Percentiles rank a stretch among this genome's conserved stretches.
These are phyloP conservation scores for Pteromalus puparum DNA, from an alignment of 1,140 invertebrate species.

Conservation along the genomic window DNA sequence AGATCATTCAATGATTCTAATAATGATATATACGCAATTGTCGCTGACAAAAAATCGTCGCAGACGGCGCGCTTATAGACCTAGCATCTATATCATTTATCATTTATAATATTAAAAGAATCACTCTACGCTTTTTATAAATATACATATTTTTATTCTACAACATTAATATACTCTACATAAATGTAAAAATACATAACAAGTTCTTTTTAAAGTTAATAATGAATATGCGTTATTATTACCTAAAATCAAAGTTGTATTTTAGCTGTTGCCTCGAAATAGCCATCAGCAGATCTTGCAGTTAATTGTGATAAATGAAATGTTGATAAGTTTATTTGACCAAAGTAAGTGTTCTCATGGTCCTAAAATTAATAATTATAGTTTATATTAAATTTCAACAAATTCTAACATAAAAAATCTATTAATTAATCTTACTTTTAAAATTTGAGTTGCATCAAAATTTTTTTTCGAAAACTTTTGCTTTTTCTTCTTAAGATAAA, in stretches of 20 bases:
- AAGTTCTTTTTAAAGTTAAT: neutral
- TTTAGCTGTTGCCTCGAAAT: constrained; percentile 53
- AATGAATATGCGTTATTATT: neutral
- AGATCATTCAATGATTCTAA: too few species aligned
- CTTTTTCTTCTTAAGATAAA: constrained; percentile 74
- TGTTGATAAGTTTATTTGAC: constrained; percentile 72
- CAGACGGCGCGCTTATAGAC: too few species aligned
- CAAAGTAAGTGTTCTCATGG: constrained; percentile 78
- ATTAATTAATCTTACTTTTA: constrained; percentile 76
- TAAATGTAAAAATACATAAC: constrained; percentile 5
- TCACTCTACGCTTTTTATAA: too few species aligned
- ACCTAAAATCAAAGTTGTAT: constrained; percentile 52
- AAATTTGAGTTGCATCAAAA: constrained; percentile 82
- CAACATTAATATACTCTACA: neutral
- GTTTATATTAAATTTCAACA: constrained; percentile 37
- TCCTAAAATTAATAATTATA: constrained; percentile 69
- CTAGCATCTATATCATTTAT: too few species aligned
- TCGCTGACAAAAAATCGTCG: too few species aligned
- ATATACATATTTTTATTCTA: too few species aligned
- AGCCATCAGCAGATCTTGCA: constrained; percentile 35
- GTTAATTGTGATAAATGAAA: constrained; percentile 77
- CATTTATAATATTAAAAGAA: too few species aligned
- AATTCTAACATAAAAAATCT: constrained; percentile 28
- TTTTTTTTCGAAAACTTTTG: constrained; percentile 60
- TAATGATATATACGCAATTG: too few species aligned